phyloP scores from a whole-genome alignment of 2,797 vertebrate species.

The Poecilia picta region DNA sequence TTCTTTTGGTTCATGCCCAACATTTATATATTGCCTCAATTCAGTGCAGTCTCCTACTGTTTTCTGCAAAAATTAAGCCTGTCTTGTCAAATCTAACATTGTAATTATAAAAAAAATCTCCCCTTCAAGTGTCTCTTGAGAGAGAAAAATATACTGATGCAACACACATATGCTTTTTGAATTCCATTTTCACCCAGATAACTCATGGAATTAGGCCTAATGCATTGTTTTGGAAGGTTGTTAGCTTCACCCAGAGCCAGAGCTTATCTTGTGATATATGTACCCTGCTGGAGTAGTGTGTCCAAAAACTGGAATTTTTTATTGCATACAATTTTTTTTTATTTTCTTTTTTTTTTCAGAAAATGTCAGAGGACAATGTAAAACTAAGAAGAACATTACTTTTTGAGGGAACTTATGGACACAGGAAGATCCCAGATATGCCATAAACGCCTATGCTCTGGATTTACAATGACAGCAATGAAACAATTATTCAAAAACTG shows the following conservation, averaged over 20 bases:
- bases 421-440: slow-evolving; percentile 8
- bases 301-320: slow-evolving; percentile 31
- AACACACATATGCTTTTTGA: slow-evolving; percentile 20
- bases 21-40: slow-evolving; percentile 4
- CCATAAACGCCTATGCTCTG: slow-evolving; percentile 34
- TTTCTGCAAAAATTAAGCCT: slow-evolving; percentile 29
- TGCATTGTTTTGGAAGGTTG: slow-evolving; percentile 31
- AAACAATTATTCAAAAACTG: slow-evolving; percentile 37
- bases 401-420: slow-evolving; percentile 33
- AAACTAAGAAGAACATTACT: slow-evolving; percentile 28
- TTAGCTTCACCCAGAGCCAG: slow-evolving; percentile 27
- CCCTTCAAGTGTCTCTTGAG: slow-evolving; percentile 27
- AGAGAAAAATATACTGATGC: slow-evolving; percentile 9
- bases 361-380: slow-evolving; percentile 28
- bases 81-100: slow-evolving; percentile 32
- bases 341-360: not conserved
- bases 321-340: slow-evolving; percentile 7
- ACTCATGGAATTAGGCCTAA: slow-evolving; percentile 30
- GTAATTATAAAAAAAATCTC: slow-evolving; percentile 31
- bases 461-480: slow-evolving; percentile 35
- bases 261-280: slow-evolving; percentile 46
- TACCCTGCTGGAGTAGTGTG: slow-evolving; percentile 30
- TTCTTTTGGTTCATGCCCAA: slow-evolving; percentile 6
- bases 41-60: not conserved
- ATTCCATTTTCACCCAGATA: slow-evolving; percentile 37